Evolutionary conservation across 2,797 vertebrate species (phyloP).

Genomic region (Lithobates sylvaticus): DNA sequence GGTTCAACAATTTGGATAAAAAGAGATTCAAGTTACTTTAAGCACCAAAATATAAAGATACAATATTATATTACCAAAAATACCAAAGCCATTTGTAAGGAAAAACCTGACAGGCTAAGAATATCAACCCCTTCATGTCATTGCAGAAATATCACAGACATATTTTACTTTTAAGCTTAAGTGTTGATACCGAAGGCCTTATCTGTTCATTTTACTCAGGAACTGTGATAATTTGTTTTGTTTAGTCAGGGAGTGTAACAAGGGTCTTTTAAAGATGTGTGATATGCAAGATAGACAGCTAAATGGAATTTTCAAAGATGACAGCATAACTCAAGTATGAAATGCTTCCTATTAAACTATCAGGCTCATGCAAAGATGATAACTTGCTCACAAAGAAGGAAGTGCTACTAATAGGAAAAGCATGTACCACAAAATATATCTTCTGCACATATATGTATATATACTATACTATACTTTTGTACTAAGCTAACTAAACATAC

Average conservation of each 20-base stretch:
- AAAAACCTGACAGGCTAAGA: too few species aligned
- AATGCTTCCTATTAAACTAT: conserved; percentile 56
- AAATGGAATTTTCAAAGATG: conserved; percentile 69
- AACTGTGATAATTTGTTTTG: conserved; percentile 69
- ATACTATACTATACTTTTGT: too few species aligned
- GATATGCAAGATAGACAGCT: conserved; percentile 70
- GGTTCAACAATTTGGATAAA: too few species aligned
- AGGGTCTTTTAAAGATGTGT: conserved; percentile 71
- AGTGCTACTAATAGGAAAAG: conserved; percentile 3
- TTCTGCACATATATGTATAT: too few species aligned
- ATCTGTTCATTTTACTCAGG: conserved; percentile 60
- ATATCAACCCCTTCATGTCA: too few species aligned
- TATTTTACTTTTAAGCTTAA: not conserved
- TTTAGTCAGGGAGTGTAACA: conserved; percentile 71
- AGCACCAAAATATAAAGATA: too few species aligned
- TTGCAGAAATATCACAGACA: not conserved
- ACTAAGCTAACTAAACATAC: too few species aligned
- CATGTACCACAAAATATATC: not conserved
- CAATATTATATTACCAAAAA: too few species aligned
- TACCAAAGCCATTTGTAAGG: too few species aligned
- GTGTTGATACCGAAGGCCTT: not conserved
- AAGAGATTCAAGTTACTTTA: too few species aligned
- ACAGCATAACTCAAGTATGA: conserved; percentile 71
- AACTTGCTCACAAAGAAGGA: not conserved
- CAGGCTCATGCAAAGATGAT: not conserved